A percentile compares a stretch with the other conserved stretches of the same genome.
These are phyloP conservation scores for Drosophila bipectinata DNA, from an alignment of 1,140 invertebrate genomes.

Conservation along the genomic window DNA sequence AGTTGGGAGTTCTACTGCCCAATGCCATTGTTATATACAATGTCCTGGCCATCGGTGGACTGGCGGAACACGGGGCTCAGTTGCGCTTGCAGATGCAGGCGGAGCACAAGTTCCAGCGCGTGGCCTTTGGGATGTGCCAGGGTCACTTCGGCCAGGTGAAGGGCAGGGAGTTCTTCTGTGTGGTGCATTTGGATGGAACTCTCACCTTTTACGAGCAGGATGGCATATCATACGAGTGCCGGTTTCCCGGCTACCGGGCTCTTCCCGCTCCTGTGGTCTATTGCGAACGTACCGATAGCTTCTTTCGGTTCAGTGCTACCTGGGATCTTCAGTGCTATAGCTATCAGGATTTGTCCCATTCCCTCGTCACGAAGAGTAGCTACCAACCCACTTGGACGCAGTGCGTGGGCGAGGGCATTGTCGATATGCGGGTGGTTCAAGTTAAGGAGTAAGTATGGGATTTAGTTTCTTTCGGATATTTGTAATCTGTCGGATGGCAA, in stretches of 20 bases:
- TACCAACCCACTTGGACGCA: constrained; percentile 78
- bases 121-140: constrained; percentile 86
- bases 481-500: neutral
- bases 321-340: constrained; percentile 88
- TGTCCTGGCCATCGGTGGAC: constrained; percentile 58
- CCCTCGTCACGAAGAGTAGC: constrained; percentile 62
- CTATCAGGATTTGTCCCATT: constrained; percentile 80
- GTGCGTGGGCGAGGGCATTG: constrained; percentile 75
- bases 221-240: constrained; percentile 78
- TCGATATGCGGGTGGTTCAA: constrained; percentile 74
- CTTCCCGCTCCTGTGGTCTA: constrained; percentile 90
- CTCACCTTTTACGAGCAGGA: constrained; percentile 91
- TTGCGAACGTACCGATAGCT: constrained; percentile 88
- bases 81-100: constrained; percentile 85
- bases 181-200: constrained; percentile 91
- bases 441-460: constrained; percentile 62
- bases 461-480: neutral
- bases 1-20: constrained; percentile 74
- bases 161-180: constrained; percentile 90
- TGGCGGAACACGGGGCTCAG: constrained; percentile 77
- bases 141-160: constrained; percentile 91
- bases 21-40: constrained; percentile 76
- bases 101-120: constrained; percentile 86
- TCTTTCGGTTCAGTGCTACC: constrained; percentile 88
- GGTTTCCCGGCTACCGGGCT: constrained; percentile 86